These are phyloP conservation scores for Platalea minor DNA, from an alignment of 2,797 vertebrate species.

Conservation along the genomic window DNA sequence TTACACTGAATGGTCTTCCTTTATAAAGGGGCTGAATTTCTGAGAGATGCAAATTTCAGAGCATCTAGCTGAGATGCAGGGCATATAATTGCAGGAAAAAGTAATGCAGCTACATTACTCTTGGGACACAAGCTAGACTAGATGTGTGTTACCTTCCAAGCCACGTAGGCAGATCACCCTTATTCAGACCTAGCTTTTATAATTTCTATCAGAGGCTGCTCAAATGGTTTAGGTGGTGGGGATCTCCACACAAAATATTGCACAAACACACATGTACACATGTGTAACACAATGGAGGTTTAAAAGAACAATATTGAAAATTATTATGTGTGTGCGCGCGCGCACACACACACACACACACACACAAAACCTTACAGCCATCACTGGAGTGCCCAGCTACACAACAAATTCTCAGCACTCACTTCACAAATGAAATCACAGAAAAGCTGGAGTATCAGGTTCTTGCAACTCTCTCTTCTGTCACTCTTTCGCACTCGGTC, in stretches of 20 bases:
- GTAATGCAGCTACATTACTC: neutral
- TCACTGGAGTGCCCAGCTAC: neutral
- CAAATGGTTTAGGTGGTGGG: fast-evolving
- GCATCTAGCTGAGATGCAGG: neutral
- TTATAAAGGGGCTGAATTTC: neutral
- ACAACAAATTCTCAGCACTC: neutral
- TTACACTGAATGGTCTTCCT: neutral
- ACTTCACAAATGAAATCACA: neutral
- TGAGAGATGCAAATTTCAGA: neutral
- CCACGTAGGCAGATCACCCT: neutral
- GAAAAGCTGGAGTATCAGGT: neutral
- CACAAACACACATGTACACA: neutral
- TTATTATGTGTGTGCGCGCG: too few relatives aligned
- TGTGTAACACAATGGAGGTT: neutral
- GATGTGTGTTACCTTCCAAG: neutral
- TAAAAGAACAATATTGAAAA: neutral
- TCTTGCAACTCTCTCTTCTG: neutral
- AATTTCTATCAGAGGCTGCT: neutral
- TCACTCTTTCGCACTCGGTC: neutral
- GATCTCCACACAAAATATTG: neutral
- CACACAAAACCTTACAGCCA: fast-evolving
- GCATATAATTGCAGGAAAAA: neutral
- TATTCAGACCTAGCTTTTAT: neutral
- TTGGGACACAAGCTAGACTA: neutral
- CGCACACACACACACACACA: too few relatives aligned